Evolutionary conservation across 2,113 vertebrate genomes (phyloP).

Genomic region (Mastomys natalensis): DNA sequence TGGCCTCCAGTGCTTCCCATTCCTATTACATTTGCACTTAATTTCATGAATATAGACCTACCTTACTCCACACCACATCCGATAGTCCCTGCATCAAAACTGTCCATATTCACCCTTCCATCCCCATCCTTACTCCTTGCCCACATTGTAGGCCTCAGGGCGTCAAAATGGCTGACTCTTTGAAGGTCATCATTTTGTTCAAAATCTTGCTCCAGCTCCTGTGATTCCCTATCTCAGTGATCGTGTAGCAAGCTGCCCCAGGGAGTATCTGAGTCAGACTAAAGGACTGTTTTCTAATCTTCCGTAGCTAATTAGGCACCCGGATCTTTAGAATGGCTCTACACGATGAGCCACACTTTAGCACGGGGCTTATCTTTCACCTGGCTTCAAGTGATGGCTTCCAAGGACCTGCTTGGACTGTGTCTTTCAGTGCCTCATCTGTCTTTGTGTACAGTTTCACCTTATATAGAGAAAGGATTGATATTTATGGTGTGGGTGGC

Average conservation of each 20-base stretch:
- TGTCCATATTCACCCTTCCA: neutral
- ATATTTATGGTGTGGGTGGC: neutral
- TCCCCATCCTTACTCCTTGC: neutral
- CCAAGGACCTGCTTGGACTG: neutral
- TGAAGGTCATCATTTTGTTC: neutral
- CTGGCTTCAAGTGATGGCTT: conserved; percentile 1
- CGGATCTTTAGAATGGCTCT: conserved; percentile 57
- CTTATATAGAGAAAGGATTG: conserved; percentile 17
- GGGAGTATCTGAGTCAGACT: neutral
- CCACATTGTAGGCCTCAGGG: neutral
- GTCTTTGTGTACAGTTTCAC: neutral
- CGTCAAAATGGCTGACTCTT: neutral
- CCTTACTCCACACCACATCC: neutral
- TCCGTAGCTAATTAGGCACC: neutral
- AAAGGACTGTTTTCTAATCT: conserved; percentile 15
- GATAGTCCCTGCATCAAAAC: neutral
- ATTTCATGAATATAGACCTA: neutral
- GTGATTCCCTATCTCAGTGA: neutral
- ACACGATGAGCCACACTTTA: neutral
- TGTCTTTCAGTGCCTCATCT: neutral
- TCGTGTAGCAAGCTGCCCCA: neutral
- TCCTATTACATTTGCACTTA: neutral
- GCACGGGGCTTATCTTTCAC: conserved; percentile 13
- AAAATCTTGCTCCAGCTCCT: neutral
- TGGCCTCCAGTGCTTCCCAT: neutral